A percentile compares a stretch with the other conserved stretches of the same genome.
Conservation (phyloP, 2,113 vertebrate species). For the Amphiprion ocellaris region DNA sequence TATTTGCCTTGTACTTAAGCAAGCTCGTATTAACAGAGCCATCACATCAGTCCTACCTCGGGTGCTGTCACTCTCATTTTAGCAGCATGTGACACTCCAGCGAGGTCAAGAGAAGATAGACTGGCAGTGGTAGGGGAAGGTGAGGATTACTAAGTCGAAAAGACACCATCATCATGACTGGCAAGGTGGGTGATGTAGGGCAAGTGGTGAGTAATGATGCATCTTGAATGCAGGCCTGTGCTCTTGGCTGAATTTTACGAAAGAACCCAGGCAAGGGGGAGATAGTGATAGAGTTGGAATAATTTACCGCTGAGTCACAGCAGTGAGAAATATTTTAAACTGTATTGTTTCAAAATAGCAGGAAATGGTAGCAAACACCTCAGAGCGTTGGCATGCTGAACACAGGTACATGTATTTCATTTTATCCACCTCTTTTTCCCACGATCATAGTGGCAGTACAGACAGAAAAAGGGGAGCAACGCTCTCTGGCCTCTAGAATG, state of each 20-base stretch:
- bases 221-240: constrained; percentile 75
- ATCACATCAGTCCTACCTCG: constrained; percentile 50
- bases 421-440: constrained; percentile 36
- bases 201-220: constrained; percentile 70
- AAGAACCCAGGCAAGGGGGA: constrained; percentile 26
- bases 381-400: not conserved
- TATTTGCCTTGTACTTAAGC: constrained; percentile 30
- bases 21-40: constrained; percentile 59
- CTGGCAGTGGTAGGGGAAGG: constrained; percentile 25
- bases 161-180: constrained; percentile 56
- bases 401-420: constrained; percentile 29
- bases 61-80: constrained; percentile 64
- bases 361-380: constrained; percentile 36
- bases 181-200: constrained; percentile 67
- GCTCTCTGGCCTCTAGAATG: constrained; percentile 66
- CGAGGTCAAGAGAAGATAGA: constrained; percentile 54
- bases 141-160: constrained; percentile 47
- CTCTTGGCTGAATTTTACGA: constrained; percentile 56
- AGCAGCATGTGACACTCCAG: constrained; percentile 59
- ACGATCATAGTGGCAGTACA: constrained; percentile 15
- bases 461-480: constrained; percentile 26
- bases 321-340: constrained; percentile 18
- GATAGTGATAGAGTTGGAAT: constrained; percentile 44
- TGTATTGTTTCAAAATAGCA: constrained; percentile 42
- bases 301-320: constrained; percentile 48